A percentile compares a stretch with the other conserved stretches of the same genome.
These are phyloP conservation scores for Protobothrops flavoviridis DNA, from an alignment of 2,113 vertebrate species.

Conservation along the genomic window DNA sequence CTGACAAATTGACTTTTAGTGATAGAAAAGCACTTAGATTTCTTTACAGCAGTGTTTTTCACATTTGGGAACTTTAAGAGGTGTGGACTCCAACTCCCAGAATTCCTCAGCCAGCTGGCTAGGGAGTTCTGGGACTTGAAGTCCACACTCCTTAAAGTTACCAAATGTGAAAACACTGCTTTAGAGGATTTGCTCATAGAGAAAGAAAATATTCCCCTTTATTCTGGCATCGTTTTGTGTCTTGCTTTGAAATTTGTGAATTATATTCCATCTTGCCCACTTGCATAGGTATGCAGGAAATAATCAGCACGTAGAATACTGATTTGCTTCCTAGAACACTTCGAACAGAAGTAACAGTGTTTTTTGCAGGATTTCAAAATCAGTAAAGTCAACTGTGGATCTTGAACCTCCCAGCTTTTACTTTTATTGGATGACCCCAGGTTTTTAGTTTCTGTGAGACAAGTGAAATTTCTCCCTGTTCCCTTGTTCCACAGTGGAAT, in stretches of 20 bases:
- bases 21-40: neutral
- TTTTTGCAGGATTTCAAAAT: neutral
- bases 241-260: neutral
- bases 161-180: neutral
- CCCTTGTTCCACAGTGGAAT: neutral
- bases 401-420: neutral
- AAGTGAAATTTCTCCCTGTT: neutral
- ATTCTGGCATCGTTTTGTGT: neutral
- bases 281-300: neutral
- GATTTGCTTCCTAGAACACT: neutral
- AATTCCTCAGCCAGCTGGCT: neutral
- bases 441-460: neutral
- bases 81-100: neutral
- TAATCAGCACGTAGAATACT: neutral
- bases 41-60: neutral
- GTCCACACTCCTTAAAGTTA: neutral
- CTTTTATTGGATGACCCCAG: neutral
- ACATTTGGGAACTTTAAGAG: neutral
- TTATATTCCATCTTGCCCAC: neutral
- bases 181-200: neutral
- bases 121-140: neutral
- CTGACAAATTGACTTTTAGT: neutral
- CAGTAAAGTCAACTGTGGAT: neutral
- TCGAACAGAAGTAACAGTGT: neutral
- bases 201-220: neutral